These are phyloP conservation scores for Isotomurus palustris DNA, from an alignment of 2,888 invertebrate species.

Conservation along the genomic window DNA sequence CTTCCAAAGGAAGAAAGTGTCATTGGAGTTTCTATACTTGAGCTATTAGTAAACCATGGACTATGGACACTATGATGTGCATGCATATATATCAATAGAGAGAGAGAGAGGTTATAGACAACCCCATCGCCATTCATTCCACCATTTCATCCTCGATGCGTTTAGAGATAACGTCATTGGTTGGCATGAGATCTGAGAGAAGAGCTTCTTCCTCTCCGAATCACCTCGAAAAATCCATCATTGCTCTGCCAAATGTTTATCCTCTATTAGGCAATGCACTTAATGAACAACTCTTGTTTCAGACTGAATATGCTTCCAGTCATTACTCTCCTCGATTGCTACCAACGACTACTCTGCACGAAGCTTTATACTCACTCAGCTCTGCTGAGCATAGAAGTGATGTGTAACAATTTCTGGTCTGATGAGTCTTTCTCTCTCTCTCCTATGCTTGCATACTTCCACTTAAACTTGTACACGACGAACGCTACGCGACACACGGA, in stretches of 20 bases:
- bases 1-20: too few relatives aligned
- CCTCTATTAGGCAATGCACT: not conserved
- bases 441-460: too few relatives aligned
- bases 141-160: not conserved
- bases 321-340: not conserved
- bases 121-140: conserved; percentile 1
- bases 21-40: not conserved
- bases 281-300: conserved; percentile 3
- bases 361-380: too few relatives aligned
- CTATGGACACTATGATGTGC: too few relatives aligned
- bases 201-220: not conserved
- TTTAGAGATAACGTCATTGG: not conserved
- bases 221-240: not conserved
- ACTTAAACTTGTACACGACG: too few relatives aligned
- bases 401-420: too few relatives aligned
- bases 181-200: not conserved
- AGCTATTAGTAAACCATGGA: too few relatives aligned
- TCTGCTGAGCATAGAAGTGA: too few relatives aligned
- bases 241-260: not conserved
- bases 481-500: too few relatives aligned
- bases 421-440: too few relatives aligned
- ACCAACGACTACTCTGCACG: not conserved
- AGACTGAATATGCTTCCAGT: not conserved
- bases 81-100: not conserved
- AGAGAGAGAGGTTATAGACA: not conserved